These are phyloP conservation scores for Hypolimnas misippus DNA, from an alignment of 2,888 invertebrate genomes.

Conservation along the genomic window DNA sequence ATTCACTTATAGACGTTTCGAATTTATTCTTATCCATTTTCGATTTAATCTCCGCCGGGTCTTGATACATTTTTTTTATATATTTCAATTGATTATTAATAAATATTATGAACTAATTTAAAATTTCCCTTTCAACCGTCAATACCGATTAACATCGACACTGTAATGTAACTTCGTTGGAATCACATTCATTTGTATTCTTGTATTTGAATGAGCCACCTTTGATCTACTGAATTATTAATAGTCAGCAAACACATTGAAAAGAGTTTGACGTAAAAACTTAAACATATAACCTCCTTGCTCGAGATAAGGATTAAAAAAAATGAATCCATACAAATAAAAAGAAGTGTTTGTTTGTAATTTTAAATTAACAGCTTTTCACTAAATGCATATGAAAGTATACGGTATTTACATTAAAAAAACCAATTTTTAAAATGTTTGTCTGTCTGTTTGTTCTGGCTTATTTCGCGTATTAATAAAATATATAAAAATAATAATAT, in stretches of 20 bases:
- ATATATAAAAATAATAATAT: too few relatives aligned
- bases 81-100: background rate
- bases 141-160: background rate
- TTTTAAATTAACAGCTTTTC: too few relatives aligned
- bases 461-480: too few relatives aligned
- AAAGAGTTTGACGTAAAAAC: constrained; percentile 52
- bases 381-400: too few relatives aligned
- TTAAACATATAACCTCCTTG: background rate
- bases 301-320: constrained; percentile 3
- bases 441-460: too few relatives aligned
- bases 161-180: constrained; percentile 3
- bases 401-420: too few relatives aligned
- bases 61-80: constrained; percentile 64
- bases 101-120: constrained; percentile 1
- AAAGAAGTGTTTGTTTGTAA: too few relatives aligned
- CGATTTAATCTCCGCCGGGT: constrained; percentile 46
- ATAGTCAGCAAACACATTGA: constrained; percentile 50
- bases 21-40: constrained; percentile 68
- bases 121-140: constrained; percentile 13
- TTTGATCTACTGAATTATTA: constrained; percentile 73
- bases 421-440: too few relatives aligned
- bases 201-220: constrained; percentile 65
- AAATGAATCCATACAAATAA: too few relatives aligned
- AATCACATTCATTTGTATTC: constrained; percentile 44
- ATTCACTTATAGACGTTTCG: constrained; percentile 72